These are phyloP conservation scores for Mallotus villosus DNA, from an alignment of 2,797 vertebrate species.

Conservation along the genomic window DNA sequence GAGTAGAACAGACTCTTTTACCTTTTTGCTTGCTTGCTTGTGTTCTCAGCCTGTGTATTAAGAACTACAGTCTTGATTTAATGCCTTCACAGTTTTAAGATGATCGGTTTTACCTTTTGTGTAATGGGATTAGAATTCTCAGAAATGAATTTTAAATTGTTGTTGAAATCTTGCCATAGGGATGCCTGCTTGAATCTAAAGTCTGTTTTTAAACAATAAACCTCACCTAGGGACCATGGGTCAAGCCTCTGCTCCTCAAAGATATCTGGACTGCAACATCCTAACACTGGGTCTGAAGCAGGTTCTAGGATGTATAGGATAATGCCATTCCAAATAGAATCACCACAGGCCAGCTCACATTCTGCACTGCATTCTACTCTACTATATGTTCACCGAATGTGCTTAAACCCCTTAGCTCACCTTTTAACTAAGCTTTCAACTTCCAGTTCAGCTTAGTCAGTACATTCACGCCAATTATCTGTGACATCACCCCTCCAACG, in stretches of 20 bases:
- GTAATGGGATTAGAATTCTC: too few species aligned
- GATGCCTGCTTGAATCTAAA: too few species aligned
- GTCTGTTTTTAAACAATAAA: too few species aligned
- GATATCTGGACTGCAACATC: too few species aligned
- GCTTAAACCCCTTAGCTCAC: not conserved
- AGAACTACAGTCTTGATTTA: not conserved
- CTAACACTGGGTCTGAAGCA: not conserved
- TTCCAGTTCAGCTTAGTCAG: not conserved
- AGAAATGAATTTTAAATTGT: too few species aligned
- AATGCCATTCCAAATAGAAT: not conserved
- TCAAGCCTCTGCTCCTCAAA: too few species aligned
- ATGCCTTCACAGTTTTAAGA: not conserved
- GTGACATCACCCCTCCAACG: not conserved
- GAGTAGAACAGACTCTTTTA: not conserved
- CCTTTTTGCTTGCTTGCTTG: not conserved
- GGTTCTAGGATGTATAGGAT: not conserved
- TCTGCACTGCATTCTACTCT: not conserved
- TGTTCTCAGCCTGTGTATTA: not conserved
- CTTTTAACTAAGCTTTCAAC: not conserved
- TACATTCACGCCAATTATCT: slow-evolving; percentile 9
- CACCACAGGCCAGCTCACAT: not conserved
- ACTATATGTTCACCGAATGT: not conserved
- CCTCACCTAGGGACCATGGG: too few species aligned
- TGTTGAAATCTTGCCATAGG: too few species aligned
- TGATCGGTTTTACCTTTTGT: not conserved